phyloP scores from a whole-genome alignment of 2,797 vertebrate species.

The Valencia hispanica region DNA sequence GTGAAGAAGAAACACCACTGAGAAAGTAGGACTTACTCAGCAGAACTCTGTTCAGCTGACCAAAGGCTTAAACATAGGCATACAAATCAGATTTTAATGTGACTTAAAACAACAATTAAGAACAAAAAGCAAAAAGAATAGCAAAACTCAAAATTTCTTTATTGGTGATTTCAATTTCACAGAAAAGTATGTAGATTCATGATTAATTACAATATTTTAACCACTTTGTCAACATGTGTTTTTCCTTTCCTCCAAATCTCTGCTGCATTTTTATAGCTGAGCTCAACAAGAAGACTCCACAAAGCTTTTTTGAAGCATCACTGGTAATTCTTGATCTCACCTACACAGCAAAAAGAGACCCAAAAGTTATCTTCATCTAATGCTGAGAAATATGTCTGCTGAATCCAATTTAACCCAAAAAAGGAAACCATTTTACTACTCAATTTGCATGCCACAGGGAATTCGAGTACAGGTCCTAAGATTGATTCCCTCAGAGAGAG shows the following conservation, averaged over 20 bases:
- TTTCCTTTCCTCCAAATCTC: conserved; percentile 22
- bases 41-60: no score
- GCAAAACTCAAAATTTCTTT: conserved; percentile 51
- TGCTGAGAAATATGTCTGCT: conserved; percentile 24
- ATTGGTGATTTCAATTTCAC: conserved; percentile 62
- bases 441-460: conserved; percentile 13
- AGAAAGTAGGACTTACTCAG: no score
- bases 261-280: background rate
- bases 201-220: conserved; percentile 62
- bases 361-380: conserved; percentile 18
- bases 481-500: conserved; percentile 14
- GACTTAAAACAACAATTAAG: background rate
- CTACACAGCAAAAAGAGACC: background rate
- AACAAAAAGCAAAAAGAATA: background rate
- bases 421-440: conserved; percentile 29
- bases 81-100: background rate
- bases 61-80: no score
- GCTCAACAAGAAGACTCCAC: conserved; percentile 25
- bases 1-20: no score
- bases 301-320: conserved; percentile 6
- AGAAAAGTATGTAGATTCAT: conserved; percentile 61
- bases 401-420: conserved; percentile 29
- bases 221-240: conserved; percentile 18
- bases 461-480: conserved; percentile 25
- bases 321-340: conserved; percentile 23